These are phyloP conservation scores for Scolopax mira DNA, from an alignment of 2,113 vertebrate species.

Conservation along the genomic window DNA sequence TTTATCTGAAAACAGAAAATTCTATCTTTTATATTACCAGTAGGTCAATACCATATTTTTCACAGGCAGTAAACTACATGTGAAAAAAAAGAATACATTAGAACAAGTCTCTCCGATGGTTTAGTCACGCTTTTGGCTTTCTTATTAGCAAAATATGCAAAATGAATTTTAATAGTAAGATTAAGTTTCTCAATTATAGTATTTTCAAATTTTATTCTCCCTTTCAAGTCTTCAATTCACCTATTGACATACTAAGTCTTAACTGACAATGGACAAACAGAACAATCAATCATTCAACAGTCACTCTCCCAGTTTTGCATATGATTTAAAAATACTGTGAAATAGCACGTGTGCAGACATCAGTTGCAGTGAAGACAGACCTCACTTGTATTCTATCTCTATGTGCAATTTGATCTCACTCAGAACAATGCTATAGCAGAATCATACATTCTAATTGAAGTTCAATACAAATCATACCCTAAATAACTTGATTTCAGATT, in stretches of 20 bases:
- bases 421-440: slow-evolving; percentile 54
- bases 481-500: slow-evolving; percentile 73
- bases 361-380: slow-evolving; percentile 19
- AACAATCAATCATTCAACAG: not conserved
- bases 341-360: not conserved
- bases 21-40: not conserved
- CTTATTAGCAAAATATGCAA: not conserved
- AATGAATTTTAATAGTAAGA: not conserved
- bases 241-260: not conserved
- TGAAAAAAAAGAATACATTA: not conserved
- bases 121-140: not conserved
- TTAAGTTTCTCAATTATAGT: not conserved
- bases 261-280: not conserved
- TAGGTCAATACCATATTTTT: not conserved
- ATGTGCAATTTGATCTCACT: slow-evolving; percentile 56
- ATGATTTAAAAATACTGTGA: not conserved
- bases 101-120: not conserved
- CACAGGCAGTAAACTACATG: not conserved
- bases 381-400: slow-evolving; percentile 37
- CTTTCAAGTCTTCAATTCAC: not conserved
- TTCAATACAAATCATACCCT: slow-evolving; percentile 66
- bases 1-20: slow-evolving; percentile 57
- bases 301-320: not conserved
- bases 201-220: not conserved
- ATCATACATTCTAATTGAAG: slow-evolving; percentile 48